Conservation (phyloP, 2,113 vertebrate species). For the Circaetus cinerascens region DNA sequence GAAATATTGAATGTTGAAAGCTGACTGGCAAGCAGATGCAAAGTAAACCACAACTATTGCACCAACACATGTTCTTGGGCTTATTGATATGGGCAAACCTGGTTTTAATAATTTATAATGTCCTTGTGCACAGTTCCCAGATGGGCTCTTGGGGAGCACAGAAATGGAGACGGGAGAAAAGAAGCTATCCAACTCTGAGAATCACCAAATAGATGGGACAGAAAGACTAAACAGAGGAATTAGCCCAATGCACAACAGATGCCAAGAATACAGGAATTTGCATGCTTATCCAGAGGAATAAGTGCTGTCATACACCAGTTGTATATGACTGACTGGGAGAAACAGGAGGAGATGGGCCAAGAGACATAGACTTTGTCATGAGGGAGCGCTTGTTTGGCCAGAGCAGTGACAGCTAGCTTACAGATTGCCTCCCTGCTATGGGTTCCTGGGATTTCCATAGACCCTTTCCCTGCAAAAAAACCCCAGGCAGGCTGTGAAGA, state of each 20-base stretch:
- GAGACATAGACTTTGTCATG: background rate
- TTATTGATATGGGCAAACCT: background rate
- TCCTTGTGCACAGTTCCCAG: background rate
- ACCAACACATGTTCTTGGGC: background rate
- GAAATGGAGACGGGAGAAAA: background rate
- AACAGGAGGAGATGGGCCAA: background rate
- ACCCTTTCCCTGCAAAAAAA: background rate
- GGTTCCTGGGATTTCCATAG: background rate
- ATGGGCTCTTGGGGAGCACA: background rate
- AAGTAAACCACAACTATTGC: constrained; percentile 37
- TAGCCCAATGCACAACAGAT: background rate
- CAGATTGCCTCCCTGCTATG: background rate
- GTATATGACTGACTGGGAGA: background rate
- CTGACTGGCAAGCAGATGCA: constrained; percentile 4
- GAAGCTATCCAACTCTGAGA: background rate
- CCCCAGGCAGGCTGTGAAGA: background rate
- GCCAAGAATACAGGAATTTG: background rate
- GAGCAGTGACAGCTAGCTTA: background rate
- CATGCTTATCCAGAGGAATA: background rate
- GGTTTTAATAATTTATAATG: constrained; percentile 14
- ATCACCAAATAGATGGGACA: background rate
- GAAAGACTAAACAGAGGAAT: constrained; percentile 1
- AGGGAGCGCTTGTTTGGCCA: background rate
- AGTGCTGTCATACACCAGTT: background rate
- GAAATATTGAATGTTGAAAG: constrained; percentile 43